These are phyloP conservation scores for Drymodes brunneopygia DNA, from an alignment of 2,113 vertebrate genomes.

Conservation along the genomic window DNA sequence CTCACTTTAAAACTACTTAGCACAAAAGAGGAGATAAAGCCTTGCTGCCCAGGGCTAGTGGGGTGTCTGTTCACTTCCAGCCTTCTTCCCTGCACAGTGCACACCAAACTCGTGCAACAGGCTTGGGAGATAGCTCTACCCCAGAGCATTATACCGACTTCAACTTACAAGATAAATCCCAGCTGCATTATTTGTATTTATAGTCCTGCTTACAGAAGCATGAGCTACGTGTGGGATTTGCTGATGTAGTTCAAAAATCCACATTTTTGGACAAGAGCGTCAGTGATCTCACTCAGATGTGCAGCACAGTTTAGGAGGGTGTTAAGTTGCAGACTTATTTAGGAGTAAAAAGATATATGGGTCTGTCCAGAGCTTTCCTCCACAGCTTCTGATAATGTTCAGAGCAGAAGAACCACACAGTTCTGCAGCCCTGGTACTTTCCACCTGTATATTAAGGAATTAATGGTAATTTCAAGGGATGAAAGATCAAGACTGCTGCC, in stretches of 20 bases:
- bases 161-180: slow-evolving; percentile 48
- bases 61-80: not conserved
- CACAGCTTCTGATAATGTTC: not conserved
- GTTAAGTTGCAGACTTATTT: slow-evolving; percentile 9
- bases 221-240: slow-evolving; percentile 39
- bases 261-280: slow-evolving; percentile 35
- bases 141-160: slow-evolving; percentile 11
- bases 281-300: slow-evolving; percentile 35
- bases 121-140: not conserved
- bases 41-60: not conserved
- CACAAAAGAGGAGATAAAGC: not conserved
- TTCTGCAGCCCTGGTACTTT: not conserved
- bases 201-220: slow-evolving; percentile 62
- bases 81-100: not conserved
- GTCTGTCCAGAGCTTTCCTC: not conserved
- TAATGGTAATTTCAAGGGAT: not conserved
- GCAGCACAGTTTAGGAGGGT: not conserved
- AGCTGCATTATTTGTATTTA: slow-evolving; percentile 62
- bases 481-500: not conserved
- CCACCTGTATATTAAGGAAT: not conserved
- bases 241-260: slow-evolving; percentile 55
- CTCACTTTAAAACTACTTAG: not conserved
- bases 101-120: slow-evolving; percentile 7
- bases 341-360: not conserved
- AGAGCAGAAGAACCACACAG: not conserved